Base-by-base conservation (phyloP, 2,888 invertebrate species). In the Protonemura montana region DNA sequence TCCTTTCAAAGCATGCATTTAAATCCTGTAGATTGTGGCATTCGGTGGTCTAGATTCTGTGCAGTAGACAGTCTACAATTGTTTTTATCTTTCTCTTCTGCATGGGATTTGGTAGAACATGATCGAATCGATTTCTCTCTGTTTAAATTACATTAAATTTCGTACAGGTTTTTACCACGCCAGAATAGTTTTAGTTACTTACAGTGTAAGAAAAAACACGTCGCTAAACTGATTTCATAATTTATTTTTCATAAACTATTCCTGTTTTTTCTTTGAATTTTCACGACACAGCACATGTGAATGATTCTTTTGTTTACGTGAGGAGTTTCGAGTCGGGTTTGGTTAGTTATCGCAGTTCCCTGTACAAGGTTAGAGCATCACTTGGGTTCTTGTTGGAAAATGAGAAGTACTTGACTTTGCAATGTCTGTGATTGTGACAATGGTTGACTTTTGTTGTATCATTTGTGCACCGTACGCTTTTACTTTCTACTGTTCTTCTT, bases 381-480 rank as follows among this genome's bases (percentile, higher is more conserved):
- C n/a, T n/a, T n/a, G 78, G 29, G 29, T 30, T n/a, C 3, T 29
- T 27, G 29, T 27, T 21, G 30, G 30, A 81, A 27, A 30, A 21
- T 27, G 81, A 30, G 21, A 13, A 5, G 26, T 83, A 25, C 41
- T 41, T 41, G 25, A 30, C 26, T 41, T 83, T 83, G 82, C 41
- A 41, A 41, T 83, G 81, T 30, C 35, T 83, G 82, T 83, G 82
- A 41, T 83, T 83, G 82, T 83, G 82, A 41, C 82, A 83, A 41
- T 83, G 82, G 82, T 83, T 83, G 82, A 83, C 82, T 83, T 83
- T n/a, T 83, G n/a, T 83, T 42, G 82, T 83, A 41, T 35, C 41
- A 27, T 83, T 83, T 83, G 82, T 83, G 82, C 82, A 30, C 28
- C 78, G 78, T 78, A 27, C 25, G 78, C 78, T 78, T 35, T 27